Percentiles rank a stretch among this genome's conserved stretches.
Evolutionary conservation across 53 echinoderm and acorn worm genomes (phyloP).

Genomic region (Luidia sarsii): DNA sequence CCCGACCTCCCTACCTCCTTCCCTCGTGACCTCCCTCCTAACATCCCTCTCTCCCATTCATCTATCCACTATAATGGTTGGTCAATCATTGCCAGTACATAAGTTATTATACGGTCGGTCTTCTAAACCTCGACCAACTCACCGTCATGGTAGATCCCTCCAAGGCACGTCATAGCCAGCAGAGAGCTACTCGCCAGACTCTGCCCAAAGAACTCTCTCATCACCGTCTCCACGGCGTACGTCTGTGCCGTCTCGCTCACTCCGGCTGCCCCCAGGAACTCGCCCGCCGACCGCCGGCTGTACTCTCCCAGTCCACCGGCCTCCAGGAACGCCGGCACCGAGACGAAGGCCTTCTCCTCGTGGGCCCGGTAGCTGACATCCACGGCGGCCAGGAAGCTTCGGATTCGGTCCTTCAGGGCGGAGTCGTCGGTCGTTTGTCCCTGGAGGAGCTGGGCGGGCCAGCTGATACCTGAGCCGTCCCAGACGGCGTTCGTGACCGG

Average conservation of each 20-base stretch:
- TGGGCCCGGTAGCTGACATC: background rate
- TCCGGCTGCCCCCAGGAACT: background rate
- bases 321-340: conserved; percentile 3
- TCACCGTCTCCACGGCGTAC: conserved; percentile 8
- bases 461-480: conserved; percentile 4
- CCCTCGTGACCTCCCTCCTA: too few species aligned
- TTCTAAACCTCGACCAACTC: too few species aligned
- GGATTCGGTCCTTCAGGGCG: background rate
- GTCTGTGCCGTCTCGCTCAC: background rate
- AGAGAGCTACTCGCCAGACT: background rate
- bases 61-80: too few species aligned
- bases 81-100: too few species aligned
- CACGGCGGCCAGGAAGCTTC: background rate
- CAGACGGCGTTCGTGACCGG: conserved; percentile 2
- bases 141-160: background rate
- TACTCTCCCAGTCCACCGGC: conserved; percentile 7
- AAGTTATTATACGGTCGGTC: too few species aligned
- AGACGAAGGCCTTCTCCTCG: background rate
- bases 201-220: conserved; percentile 14
- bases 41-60: too few species aligned
- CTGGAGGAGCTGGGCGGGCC: background rate
- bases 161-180: conserved; percentile 17
- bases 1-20: too few species aligned
- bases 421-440: background rate
- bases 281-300: background rate